Percentiles rank a stretch among this genome's conserved stretches.
Conservation (phyloP, 1,140 invertebrate species). For the Phocides pigmalion region DNA sequence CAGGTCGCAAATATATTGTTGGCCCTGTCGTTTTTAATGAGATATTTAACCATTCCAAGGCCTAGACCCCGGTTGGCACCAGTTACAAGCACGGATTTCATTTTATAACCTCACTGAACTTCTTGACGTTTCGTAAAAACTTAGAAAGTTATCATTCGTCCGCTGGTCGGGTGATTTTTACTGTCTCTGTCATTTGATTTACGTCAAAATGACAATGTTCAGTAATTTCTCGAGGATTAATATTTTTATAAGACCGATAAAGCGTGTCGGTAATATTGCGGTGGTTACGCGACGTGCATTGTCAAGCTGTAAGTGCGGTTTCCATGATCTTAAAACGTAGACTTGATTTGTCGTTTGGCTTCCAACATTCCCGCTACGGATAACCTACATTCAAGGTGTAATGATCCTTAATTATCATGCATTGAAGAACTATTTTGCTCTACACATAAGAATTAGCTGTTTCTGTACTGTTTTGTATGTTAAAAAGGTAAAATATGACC, state of each 20-base stretch:
- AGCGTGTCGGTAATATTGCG: constrained; percentile 48
- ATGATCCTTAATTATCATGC: constrained; percentile 14
- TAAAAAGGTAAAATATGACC: too few species aligned
- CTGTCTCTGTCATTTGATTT: constrained; percentile 65
- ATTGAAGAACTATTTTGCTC: constrained; percentile 1
- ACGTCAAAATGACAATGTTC: constrained; percentile 78
- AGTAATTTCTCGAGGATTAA: constrained; percentile 67
- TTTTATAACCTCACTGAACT: constrained; percentile 60
- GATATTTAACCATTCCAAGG: constrained; percentile 91
- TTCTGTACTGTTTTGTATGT: too few species aligned
- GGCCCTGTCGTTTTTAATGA: constrained; percentile 60
- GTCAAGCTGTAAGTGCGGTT: constrained; percentile 61
- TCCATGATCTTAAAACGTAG: constrained; percentile 26
- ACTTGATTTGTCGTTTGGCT: constrained; percentile 36
- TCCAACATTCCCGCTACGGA: constrained; percentile 16
- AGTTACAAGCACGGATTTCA: constrained; percentile 93
- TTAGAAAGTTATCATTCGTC: constrained; percentile 48
- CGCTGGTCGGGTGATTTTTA: constrained; percentile 37
- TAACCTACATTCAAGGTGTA: constrained; percentile 18
- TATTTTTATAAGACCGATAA: constrained; percentile 58
- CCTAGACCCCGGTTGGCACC: constrained; percentile 95
- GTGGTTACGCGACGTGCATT: constrained; percentile 55
- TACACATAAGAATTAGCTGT: too few species aligned
- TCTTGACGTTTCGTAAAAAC: constrained; percentile 52
- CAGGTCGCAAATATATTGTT: constrained; percentile 75